Evolutionary conservation across 23 tunicate genomes (phyloP).

Genomic region (Halocynthia aurantium): DNA sequence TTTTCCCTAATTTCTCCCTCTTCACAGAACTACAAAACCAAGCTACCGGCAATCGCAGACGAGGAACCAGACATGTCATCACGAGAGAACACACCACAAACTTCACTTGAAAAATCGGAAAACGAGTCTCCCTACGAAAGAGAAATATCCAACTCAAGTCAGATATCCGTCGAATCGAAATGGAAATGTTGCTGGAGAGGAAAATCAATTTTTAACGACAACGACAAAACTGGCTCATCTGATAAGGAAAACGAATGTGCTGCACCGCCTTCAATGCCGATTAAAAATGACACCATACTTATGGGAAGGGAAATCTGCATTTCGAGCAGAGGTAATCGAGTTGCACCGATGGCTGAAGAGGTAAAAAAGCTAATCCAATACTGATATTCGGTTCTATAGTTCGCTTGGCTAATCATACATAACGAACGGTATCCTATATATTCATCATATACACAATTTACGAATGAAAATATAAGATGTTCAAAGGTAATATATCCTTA

Average conservation of each 20-base stretch:
- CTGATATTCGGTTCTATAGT: no score
- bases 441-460: no score
- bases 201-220: background rate
- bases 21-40: conserved; percentile 14
- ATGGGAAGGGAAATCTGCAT: conserved; percentile 9
- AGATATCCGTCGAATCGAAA: background rate
- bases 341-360: background rate
- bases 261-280: conserved; percentile 70
- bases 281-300: conserved; percentile 47
- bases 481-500: no score
- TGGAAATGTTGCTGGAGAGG: background rate
- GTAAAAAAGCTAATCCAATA: no score
- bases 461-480: no score
- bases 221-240: background rate
- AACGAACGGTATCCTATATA: no score
- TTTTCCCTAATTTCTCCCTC: background rate
- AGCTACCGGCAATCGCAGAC: conserved; percentile 21
- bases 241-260: background rate
- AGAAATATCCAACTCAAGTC: background rate
- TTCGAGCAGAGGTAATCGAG: background rate
- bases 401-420: no score
- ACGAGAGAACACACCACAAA: background rate
- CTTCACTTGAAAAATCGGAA: no score
- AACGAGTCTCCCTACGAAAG: background rate
- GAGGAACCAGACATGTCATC: conserved; percentile 14